Conservation (phyloP, 2,797 vertebrate species). For the Prunella strophiata region DNA sequence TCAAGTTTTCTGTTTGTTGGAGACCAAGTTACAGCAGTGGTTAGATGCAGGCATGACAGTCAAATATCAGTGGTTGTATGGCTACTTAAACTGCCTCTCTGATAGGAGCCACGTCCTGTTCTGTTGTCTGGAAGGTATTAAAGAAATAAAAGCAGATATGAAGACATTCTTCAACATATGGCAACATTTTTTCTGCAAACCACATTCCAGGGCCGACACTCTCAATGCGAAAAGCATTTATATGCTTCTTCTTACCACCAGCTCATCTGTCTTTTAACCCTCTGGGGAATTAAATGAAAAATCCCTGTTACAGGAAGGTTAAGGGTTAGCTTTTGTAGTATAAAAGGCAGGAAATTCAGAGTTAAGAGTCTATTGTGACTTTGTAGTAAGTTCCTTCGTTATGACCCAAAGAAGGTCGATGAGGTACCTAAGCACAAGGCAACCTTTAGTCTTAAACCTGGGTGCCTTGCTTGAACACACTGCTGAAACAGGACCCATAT, state of each 20-base stretch:
- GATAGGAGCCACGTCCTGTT: background rate
- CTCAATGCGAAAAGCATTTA: conserved; percentile 35
- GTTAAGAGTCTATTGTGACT: background rate
- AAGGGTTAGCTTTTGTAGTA: conserved; percentile 45
- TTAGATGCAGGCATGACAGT: background rate
- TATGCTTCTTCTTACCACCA: conserved; percentile 1
- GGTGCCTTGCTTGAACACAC: background rate
- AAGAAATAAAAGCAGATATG: conserved; percentile 50
- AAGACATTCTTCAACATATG: conserved; percentile 45
- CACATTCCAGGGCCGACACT: conserved; percentile 8
- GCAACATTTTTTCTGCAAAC: conserved; percentile 31
- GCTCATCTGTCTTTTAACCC: conserved; percentile 50
- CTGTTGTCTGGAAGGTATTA: conserved; percentile 57
- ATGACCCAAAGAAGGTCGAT: background rate
- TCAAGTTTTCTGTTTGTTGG: background rate
- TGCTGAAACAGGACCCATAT: background rate
- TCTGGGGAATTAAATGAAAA: conserved; percentile 18
- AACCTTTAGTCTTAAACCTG: conserved; percentile 4
- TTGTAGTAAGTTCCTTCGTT: background rate
- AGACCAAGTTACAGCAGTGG: background rate
- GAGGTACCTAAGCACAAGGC: background rate
- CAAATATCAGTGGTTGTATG: background rate
- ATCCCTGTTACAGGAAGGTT: background rate
- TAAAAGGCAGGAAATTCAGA: conserved; percentile 42
- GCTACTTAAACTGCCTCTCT: background rate